Percentiles rank a stretch among this genome's conserved stretches.
Evolutionary conservation across 30 jellyfish, hydroid and myxozoan species (phyloP).

Genomic region (Turritopsis rubra): DNA sequence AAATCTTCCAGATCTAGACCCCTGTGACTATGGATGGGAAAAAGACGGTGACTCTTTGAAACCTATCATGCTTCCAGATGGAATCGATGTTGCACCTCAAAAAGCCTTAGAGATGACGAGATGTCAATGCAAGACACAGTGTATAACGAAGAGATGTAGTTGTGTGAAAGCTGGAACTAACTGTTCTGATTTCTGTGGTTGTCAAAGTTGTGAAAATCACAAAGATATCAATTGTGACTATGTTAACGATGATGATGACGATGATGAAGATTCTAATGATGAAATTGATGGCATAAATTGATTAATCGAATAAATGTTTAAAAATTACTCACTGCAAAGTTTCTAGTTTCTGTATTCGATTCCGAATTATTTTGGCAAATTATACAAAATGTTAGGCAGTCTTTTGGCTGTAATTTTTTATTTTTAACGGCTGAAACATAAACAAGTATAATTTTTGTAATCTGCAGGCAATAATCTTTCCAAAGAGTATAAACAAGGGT

Average conservation of each 20-base stretch:
- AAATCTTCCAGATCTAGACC: not conserved
- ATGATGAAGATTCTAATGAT: not conserved
- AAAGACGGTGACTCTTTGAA: not conserved
- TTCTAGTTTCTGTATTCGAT: not conserved
- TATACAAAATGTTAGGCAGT: too few species aligned
- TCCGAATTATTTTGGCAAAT: too few species aligned
- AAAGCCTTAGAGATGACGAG: not conserved
- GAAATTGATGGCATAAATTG: not conserved
- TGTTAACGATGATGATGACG: not conserved
- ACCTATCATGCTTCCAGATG: not conserved
- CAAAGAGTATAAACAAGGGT: not conserved
- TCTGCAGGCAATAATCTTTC: not conserved
- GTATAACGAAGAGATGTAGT: not conserved
- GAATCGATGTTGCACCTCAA: not conserved
- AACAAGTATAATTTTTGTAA: not conserved
- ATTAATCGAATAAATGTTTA: not conserved
- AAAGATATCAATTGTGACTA: not conserved
- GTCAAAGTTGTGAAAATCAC: not conserved
- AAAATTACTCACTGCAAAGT: not conserved
- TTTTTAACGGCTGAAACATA: not conserved
- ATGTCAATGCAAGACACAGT: not conserved
- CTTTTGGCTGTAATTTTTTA: not conserved
- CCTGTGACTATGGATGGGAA: slow-evolving; percentile 7
- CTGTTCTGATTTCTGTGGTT: not conserved
- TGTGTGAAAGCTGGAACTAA: not conserved